Evolutionary conservation across 1,140 invertebrate species (phyloP), one percentile per base, ranked within the genome.

Genomic region (Dufourea novaeangliae): DNA sequence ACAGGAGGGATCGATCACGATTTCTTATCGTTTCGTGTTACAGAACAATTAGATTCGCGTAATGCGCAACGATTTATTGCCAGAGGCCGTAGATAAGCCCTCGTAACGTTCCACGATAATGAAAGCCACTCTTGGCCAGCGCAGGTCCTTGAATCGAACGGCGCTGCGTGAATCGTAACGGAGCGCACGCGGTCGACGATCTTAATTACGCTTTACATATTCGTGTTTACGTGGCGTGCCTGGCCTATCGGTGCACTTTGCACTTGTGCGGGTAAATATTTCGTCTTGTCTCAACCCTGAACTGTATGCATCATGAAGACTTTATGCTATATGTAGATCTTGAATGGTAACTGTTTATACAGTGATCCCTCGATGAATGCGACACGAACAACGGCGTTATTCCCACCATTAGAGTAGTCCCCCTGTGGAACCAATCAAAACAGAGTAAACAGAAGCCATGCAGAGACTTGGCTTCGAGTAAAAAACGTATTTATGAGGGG

Each of bases 1-100:
- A n/a, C n/a, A n/a, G n/a, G 20, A 6, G 20, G 5, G 46, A 50
- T 2, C 32, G 41, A 81, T 44, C 61, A 59, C 50, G 57, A 66
- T 64, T 52, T 62, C 67, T 72, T 84, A 83, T 75, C 72, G 32
- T 5, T 14, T 32, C 34, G 12, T 39, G 37, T 4, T 25, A 22
- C 22, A 17, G 27, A 32, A 66, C 61, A 64, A 73, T 73, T 64
- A 74, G 66, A 68, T 41, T n/a, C 34, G 34, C 25, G 32, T 22
- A 54, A 52, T 27, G 46, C 37, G 56, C 1, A 37, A 11, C 17
- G 22, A 56, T 74, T 66, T 74, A 66, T 66, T 56, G 12, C 46
- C 6, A n/a, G 34, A 73, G 52, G 17, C 2, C 8, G 2, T 29
- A 20, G 57, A 72, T 63, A 25, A 14, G 17, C 4, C 66, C 20